phyloP scores from a whole-genome alignment of 2,888 invertebrate species.

The Macrophya alboannulata region DNA sequence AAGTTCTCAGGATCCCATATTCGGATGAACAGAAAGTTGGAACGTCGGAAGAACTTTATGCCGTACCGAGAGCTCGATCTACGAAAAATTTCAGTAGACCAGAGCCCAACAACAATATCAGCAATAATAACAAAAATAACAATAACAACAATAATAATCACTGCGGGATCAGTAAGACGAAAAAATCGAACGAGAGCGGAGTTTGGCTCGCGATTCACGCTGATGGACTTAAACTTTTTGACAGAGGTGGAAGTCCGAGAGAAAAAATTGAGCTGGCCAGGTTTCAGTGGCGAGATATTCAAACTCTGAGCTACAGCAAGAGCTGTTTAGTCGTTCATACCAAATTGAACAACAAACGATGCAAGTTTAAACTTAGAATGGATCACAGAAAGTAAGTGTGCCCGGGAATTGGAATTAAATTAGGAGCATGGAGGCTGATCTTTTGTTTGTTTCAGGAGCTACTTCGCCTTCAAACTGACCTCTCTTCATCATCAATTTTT shows the following conservation, averaged over 20 bases:
- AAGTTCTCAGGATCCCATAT: slow-evolving; percentile 65
- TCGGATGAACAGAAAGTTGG: slow-evolving; percentile 66
- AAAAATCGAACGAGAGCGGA: slow-evolving; percentile 74
- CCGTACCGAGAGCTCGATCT: slow-evolving; percentile 60
- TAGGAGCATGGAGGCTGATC: neutral
- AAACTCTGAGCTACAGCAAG: slow-evolving; percentile 89
- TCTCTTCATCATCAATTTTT: slow-evolving; percentile 91
- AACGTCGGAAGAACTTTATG: slow-evolving; percentile 66
- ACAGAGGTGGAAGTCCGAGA: slow-evolving; percentile 75
- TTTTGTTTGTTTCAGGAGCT: slow-evolving; percentile 82
- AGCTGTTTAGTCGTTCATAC: slow-evolving; percentile 85
- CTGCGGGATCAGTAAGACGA: slow-evolving; percentile 68
- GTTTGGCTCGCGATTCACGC: slow-evolving; percentile 79
- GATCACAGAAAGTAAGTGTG: slow-evolving; percentile 85
- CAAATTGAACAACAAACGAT: slow-evolving; percentile 82
- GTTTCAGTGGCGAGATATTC: slow-evolving; percentile 88
- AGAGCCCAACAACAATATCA: slow-evolving; percentile 46
- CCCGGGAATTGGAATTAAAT: neutral
- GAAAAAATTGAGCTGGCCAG: slow-evolving; percentile 75
- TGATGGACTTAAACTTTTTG: slow-evolving; percentile 78
- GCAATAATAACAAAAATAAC: slow-evolving; percentile 63
- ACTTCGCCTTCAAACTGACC: slow-evolving; percentile 89
- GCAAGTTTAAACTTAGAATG: slow-evolving; percentile 89
- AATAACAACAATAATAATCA: slow-evolving; percentile 57
- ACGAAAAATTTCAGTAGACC: neutral